Conservation (phyloP, 2,888 invertebrate genomes). For the Eulithis prunata region DNA sequence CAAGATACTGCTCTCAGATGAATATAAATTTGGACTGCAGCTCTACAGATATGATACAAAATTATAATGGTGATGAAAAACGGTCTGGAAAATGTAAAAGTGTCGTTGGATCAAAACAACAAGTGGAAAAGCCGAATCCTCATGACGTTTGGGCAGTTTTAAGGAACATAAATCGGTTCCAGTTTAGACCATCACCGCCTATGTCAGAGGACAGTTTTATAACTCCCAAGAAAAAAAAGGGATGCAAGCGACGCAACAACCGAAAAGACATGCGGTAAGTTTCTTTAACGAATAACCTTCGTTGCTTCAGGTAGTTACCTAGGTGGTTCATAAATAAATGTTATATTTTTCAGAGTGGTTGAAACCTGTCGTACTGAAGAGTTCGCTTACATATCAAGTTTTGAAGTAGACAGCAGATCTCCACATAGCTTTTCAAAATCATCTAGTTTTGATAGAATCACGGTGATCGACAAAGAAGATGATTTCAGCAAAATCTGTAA, state of each 20-base stretch:
- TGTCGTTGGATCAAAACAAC: conserved; percentile 26
- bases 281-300: neutral
- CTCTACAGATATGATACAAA: conserved; percentile 59
- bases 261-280: conserved; percentile 53
- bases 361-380: conserved; percentile 70
- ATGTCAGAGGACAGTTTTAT: conserved; percentile 61
- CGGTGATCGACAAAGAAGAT: conserved; percentile 66
- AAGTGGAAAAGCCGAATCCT: conserved; percentile 46
- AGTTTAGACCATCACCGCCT: conserved; percentile 66
- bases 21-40: conserved; percentile 63
- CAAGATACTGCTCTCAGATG: conserved; percentile 59
- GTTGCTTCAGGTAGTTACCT: neutral
- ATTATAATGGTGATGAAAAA: conserved; percentile 52
- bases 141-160: conserved; percentile 73
- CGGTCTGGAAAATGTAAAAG: conserved; percentile 29
- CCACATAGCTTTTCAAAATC: conserved; percentile 53
- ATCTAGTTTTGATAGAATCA: conserved; percentile 69
- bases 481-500: conserved; percentile 48
- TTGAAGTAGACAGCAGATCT: conserved; percentile 55
- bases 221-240: conserved; percentile 52
- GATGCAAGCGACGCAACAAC: conserved; percentile 47
- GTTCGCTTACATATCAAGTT: conserved; percentile 68
- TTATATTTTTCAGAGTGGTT: conserved; percentile 57
- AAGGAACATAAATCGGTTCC: conserved; percentile 69
- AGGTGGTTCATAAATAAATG: no score